Evolutionary conservation across 2,797 vertebrate species (phyloP), one percentile per base, ranked within the genome.

Genomic region (Alexandromys oeconomus): DNA sequence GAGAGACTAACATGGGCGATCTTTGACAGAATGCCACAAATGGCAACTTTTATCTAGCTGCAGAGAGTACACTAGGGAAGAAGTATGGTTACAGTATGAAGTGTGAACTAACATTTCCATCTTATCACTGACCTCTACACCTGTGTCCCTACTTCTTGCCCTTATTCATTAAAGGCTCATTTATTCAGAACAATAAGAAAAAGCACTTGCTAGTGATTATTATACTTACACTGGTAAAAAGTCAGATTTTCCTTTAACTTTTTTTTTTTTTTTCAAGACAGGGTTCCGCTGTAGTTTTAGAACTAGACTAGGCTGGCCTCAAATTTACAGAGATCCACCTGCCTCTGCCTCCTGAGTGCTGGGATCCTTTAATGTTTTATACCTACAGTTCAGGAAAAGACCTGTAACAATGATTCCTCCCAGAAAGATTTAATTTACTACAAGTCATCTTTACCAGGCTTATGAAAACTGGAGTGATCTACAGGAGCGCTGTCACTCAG

Each of bases 401-500:
- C 14, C 25, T 21, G 48, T 12, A 31, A 54, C 17, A 92, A 91
- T 40, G 3, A 92, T 29, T 59, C 63, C n/a, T 87, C 34, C 19
- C 34, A 76, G n/a, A 61, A 89, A 74, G 40, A 91, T 40, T 48
- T 34, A 15, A 61, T 80, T 92, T 43, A 85, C 15, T n/a, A 92
- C 3, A 43, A 88, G 0, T 13, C 9, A 12, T 80, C 37, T 90
- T 97, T 97, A 99, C 99, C 98, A 98, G 98, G 97, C 48, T 92
- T 98, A 93, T 98, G 97, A 93, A 98, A 98, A 92, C 80, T 94
- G 89, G 99, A 93, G 46, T 99, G 99, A 95, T 99, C 99, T 92
- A 99, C 98, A 61, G 99, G 98, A 6, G 99, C 97, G 89, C 92
- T 98, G 96, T 99, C 98, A 79, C 99, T 99, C 93, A 99, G 98